Conservation (phyloP, 2,797 vertebrate genomes). For the Hephaestus fuliginosus region DNA sequence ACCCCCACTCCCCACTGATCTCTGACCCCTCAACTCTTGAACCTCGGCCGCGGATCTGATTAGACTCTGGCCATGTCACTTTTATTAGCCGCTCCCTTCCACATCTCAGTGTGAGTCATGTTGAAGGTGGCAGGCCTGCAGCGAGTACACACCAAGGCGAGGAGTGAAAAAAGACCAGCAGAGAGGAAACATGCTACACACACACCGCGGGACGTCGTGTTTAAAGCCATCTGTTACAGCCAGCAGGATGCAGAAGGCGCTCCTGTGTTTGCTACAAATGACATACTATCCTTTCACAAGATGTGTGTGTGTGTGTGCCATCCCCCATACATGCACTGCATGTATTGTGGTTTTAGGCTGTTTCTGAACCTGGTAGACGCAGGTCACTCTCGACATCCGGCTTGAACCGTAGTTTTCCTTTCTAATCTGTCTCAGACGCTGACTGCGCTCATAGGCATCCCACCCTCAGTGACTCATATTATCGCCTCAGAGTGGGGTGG, state of each 20-base stretch:
- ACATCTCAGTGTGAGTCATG: conserved; percentile 53
- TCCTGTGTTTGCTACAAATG: conserved; percentile 56
- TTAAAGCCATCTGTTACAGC: conserved; percentile 72
- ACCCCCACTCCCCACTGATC: conserved; percentile 35
- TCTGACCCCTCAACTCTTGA: conserved; percentile 60
- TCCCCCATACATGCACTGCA: background rate
- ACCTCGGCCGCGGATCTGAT: conserved; percentile 39
- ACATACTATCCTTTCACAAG: conserved; percentile 29
- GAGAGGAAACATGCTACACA: conserved; percentile 47
- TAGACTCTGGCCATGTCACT: conserved; percentile 38
- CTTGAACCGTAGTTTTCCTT: conserved; percentile 23
- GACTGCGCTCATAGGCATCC: conserved; percentile 44
- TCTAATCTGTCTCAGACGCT: conserved; percentile 37
- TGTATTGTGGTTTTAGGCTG: conserved; percentile 32
- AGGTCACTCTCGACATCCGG: conserved; percentile 57
- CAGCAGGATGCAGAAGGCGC: conserved; percentile 47
- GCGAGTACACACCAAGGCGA: conserved; percentile 37
- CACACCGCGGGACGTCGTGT: conserved; percentile 43
- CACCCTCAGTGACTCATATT: conserved; percentile 40
- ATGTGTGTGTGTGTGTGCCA: conserved; percentile 23
- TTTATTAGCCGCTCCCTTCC: conserved; percentile 38
- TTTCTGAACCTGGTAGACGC: conserved; percentile 54
- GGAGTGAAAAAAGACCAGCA: conserved; percentile 34
- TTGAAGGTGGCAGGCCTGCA: conserved; percentile 58
- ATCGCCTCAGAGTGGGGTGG: conserved; percentile 17